Percentiles rank a stretch among this genome's conserved stretches.
Evolutionary conservation across 2,113 vertebrate genomes (phyloP).

Genomic region (Eclectus roratus): DNA sequence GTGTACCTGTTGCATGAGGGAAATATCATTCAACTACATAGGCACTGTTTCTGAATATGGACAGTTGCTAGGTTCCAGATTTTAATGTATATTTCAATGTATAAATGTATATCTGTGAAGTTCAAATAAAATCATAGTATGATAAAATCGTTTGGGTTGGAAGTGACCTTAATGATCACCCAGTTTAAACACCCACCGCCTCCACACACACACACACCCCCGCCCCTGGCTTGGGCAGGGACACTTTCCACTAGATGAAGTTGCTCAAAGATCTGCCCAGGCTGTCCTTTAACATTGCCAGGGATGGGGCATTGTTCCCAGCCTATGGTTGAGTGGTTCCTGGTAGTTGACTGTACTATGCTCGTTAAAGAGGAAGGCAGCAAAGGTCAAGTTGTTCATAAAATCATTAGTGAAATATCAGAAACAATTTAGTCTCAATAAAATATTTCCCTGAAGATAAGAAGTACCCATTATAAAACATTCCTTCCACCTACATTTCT

Average conservation of each 20-base stretch:
- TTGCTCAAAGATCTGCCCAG: not conserved
- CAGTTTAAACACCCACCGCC: not conserved
- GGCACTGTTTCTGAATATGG: not conserved
- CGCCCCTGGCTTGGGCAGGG: not conserved
- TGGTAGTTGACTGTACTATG: constrained; percentile 10
- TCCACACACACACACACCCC: no score
- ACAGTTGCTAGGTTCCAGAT: not conserved
- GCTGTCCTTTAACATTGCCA: not conserved
- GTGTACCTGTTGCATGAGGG: not conserved
- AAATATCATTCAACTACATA: not conserved
- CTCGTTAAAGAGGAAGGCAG: constrained; percentile 16
- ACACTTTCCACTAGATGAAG: not conserved
- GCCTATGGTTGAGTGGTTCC: not conserved
- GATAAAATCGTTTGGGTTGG: not conserved
- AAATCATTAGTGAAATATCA: constrained; percentile 68
- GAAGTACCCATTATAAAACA: constrained; percentile 29
- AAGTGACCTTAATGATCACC: not conserved
- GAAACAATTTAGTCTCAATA: constrained; percentile 43
- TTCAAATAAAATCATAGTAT: not conserved
- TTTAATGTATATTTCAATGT: not conserved
- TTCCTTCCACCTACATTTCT: constrained; percentile 1
- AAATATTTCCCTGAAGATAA: constrained; percentile 40
- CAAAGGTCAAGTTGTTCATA: constrained; percentile 62
- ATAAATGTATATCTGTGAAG: not conserved
- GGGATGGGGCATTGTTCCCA: not conserved